A percentile compares a stretch with the other conserved stretches of the same genome.
Evolutionary conservation across 2,888 invertebrate species (phyloP).

Genomic region (Eustalomyia histrio): DNA sequence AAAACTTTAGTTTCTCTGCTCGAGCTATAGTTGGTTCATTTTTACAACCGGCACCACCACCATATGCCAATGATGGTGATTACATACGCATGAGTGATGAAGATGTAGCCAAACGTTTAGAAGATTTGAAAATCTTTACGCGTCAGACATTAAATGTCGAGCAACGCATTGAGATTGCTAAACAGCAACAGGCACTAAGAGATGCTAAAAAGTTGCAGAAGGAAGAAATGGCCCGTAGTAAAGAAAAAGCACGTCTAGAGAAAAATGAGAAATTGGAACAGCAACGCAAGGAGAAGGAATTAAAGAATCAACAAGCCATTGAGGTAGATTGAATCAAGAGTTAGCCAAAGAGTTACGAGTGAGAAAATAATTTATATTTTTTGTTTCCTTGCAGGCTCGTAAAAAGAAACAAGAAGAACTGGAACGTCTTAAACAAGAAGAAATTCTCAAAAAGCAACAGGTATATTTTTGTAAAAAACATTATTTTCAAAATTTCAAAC

Average conservation of each 20-base stretch:
- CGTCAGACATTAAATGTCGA: slow-evolving; percentile 86
- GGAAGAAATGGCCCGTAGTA: slow-evolving; percentile 82
- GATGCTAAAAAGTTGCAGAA: slow-evolving; percentile 88
- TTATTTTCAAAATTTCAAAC: slow-evolving; percentile 3
- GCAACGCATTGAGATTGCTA: slow-evolving; percentile 87
- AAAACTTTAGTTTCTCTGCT: slow-evolving; percentile 96
- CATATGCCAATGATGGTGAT: slow-evolving; percentile 84
- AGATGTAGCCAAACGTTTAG: slow-evolving; percentile 88
- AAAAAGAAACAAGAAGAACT: slow-evolving; percentile 91
- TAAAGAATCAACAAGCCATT: slow-evolving; percentile 90
- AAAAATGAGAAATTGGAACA: slow-evolving; percentile 91
- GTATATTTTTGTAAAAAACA: slow-evolving; percentile 80
- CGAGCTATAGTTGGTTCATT: slow-evolving; percentile 95
- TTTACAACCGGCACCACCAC: slow-evolving; percentile 86
- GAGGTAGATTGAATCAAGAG: slow-evolving; percentile 83
- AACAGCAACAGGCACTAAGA: slow-evolving; percentile 85
- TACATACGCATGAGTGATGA: slow-evolving; percentile 88
- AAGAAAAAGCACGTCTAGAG: slow-evolving; percentile 83
- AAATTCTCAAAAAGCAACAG: slow-evolving; percentile 92
- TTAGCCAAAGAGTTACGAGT: no score
- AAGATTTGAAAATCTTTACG: slow-evolving; percentile 84
- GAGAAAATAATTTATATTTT: no score
- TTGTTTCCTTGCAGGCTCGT: slow-evolving; percentile 85
- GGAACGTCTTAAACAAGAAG: slow-evolving; percentile 91
- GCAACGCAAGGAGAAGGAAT: slow-evolving; percentile 89